phyloP scores from a whole-genome alignment of 2,113 vertebrate genomes.

The Sturnira hondurensis region DNA sequence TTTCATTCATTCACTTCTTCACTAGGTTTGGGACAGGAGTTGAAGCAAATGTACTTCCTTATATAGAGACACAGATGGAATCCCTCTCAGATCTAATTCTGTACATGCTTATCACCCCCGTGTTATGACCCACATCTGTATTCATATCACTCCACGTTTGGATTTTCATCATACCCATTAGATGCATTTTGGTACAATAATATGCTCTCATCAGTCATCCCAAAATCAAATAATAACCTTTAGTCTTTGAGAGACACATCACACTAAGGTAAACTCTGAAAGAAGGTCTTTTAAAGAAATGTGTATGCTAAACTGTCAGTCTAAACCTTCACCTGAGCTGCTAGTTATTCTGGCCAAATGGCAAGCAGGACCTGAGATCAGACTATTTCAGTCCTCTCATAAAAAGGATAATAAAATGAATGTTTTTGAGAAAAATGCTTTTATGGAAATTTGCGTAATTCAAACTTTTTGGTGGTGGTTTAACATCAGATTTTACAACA shows the following conservation, averaged over 20 bases:
- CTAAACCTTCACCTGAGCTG: background rate
- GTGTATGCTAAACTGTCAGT: background rate
- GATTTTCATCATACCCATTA: background rate
- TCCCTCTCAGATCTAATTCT: background rate
- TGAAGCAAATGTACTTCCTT: background rate
- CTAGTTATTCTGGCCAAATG: background rate
- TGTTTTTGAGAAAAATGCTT: conserved; percentile 75
- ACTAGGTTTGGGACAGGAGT: background rate
- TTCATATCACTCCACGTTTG: accelerated
- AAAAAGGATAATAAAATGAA: conserved; percentile 78
- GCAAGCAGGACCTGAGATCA: conserved; percentile 48
- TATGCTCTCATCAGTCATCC: background rate
- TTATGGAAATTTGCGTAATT: conserved; percentile 79
- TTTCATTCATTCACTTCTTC: background rate
- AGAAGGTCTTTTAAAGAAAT: conserved; percentile 8
- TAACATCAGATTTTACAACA: conserved; percentile 74
- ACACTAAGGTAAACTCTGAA: background rate
- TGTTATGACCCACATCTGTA: background rate
- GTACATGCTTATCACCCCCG: accelerated
- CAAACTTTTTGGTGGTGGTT: conserved; percentile 80
- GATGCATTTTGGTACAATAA: background rate
- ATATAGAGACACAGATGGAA: background rate
- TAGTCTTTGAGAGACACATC: background rate
- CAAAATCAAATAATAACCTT: background rate
- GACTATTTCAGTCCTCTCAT: conserved; percentile 67